phyloP scores from a whole-genome alignment of 2,797 vertebrate genomes.

The Tachyglossus aculeatus region DNA sequence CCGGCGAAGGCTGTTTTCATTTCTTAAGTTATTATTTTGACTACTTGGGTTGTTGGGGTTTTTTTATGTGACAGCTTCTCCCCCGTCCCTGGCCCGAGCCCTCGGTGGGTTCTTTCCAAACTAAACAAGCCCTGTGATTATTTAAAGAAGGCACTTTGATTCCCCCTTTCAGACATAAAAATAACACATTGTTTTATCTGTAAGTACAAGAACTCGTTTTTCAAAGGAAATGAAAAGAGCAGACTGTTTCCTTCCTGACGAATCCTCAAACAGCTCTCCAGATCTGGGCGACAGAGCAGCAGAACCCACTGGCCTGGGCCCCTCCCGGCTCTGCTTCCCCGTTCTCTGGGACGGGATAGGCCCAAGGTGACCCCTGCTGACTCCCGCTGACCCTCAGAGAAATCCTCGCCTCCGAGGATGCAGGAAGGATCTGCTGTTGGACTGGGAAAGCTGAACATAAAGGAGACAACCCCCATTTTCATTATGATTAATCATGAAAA shows the following conservation, averaged over 20 bases:
- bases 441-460: too few relatives aligned
- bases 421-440: too few relatives aligned
- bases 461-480: too few relatives aligned
- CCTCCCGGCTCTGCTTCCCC: conserved; percentile 59
- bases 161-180: conserved; percentile 72
- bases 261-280: conserved; percentile 74
- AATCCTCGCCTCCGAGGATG: too few relatives aligned
- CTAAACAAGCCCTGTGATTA: conserved; percentile 63
- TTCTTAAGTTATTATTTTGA: conserved; percentile 46
- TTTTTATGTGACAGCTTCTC: not conserved
- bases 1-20: not conserved
- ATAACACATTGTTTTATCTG: conserved; percentile 80
- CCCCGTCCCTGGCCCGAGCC: conserved; percentile 23
- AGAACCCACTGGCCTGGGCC: not conserved
- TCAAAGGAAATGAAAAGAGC: conserved; percentile 89
- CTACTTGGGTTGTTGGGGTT: conserved; percentile 2
- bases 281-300: conserved; percentile 56
- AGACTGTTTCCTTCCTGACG: conserved; percentile 93
- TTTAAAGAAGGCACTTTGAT: conserved; percentile 63
- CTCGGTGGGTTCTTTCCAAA: conserved; percentile 53
- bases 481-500: too few relatives aligned
- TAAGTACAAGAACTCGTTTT: conserved; percentile 74
- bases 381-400: too few relatives aligned
- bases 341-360: conserved; percentile 4
- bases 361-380: too few relatives aligned